Evolutionary conservation across 2,113 vertebrate genomes (phyloP).

Genomic region (Oreotrochilus melanogaster): DNA sequence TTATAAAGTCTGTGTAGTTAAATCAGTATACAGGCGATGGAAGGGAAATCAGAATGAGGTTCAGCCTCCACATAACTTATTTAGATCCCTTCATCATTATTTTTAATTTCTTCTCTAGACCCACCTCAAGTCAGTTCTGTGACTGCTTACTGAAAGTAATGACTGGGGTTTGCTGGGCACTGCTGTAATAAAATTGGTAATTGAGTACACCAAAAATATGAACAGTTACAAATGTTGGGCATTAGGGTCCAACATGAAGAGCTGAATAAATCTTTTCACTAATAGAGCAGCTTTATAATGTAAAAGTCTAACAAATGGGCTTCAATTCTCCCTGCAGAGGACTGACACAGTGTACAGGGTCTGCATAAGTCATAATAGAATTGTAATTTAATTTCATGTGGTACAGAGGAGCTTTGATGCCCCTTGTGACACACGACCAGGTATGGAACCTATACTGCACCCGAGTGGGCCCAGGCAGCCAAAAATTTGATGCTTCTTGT

Average conservation of each 20-base stretch:
- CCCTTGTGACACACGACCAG: neutral
- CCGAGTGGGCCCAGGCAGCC: neutral
- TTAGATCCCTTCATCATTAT: conserved; percentile 13
- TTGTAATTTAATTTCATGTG: neutral
- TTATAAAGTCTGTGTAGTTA: neutral
- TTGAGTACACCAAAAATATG: conserved; percentile 6
- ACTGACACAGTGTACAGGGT: neutral
- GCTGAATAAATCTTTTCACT: neutral
- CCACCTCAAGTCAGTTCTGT: neutral
- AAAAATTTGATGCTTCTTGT: neutral
- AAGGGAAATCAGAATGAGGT: conserved; percentile 21
- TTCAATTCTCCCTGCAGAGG: neutral
- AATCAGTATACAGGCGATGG: conserved; percentile 11
- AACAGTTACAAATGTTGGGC: neutral
- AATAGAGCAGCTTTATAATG: neutral
- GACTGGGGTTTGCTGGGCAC: neutral
- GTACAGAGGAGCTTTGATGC: neutral
- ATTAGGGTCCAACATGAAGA: neutral
- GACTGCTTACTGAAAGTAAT: neutral
- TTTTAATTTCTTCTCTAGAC: conserved; percentile 14
- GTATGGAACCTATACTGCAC: neutral
- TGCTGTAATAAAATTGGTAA: neutral
- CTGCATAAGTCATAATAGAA: neutral
- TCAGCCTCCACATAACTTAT: neutral
- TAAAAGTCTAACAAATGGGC: neutral